phyloP scores from a whole-genome alignment of 2,888 invertebrate genomes.

The Sinohyriopsis cumingii region DNA sequence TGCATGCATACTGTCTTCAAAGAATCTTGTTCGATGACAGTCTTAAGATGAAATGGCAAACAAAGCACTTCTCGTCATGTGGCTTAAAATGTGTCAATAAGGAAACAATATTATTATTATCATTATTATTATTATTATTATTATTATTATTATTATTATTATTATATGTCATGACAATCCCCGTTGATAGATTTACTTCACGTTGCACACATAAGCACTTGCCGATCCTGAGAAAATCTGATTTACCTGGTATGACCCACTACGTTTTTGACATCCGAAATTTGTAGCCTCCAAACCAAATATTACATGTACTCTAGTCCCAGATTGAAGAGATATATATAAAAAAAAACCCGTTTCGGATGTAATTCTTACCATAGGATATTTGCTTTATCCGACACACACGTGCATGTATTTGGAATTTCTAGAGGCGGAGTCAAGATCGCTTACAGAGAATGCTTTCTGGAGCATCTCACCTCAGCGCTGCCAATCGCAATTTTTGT shows the following conservation, averaged over 20 bases:
- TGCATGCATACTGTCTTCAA: too few relatives aligned
- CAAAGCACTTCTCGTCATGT: too few relatives aligned
- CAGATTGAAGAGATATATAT: constrained; percentile 23
- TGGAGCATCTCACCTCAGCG: too few relatives aligned
- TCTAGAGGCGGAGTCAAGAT: constrained; percentile 33
- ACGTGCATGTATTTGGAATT: constrained; percentile 43
- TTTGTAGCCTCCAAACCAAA: constrained; percentile 54
- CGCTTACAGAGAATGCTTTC: constrained; percentile 1
- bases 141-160: too few relatives aligned
- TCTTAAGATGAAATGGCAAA: too few relatives aligned
- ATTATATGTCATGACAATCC: too few relatives aligned
- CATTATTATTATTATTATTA: too few relatives aligned
- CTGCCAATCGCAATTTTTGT: too few relatives aligned
- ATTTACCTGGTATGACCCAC: constrained; percentile 39
- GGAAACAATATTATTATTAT: too few relatives aligned
- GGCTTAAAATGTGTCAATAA: too few relatives aligned
- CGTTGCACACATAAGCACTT: constrained; percentile 10
- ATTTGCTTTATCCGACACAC: constrained; percentile 32
- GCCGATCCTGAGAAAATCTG: constrained; percentile 9
- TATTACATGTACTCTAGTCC: constrained; percentile 54
- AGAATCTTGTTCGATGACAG: too few relatives aligned
- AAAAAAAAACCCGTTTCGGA: constrained; percentile 29
- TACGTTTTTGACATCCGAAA: constrained; percentile 54
- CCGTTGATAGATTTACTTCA: neutral
- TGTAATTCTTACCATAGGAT: constrained; percentile 39